These are phyloP conservation scores for Hippocampus kuda DNA, from an alignment of 2,797 vertebrate genomes.

Conservation along the genomic window DNA sequence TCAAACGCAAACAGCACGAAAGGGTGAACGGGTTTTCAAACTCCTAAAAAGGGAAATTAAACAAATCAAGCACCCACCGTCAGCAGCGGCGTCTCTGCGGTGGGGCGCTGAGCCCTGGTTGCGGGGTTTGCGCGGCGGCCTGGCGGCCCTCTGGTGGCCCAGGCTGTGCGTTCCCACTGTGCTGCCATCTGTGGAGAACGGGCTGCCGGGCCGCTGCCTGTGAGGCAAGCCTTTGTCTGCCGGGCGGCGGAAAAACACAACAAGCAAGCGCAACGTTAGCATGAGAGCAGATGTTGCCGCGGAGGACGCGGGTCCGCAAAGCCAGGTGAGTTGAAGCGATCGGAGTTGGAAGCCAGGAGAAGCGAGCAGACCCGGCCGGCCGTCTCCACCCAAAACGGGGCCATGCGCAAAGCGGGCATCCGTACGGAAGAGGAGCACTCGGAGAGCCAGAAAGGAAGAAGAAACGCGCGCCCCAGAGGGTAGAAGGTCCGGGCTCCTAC, in stretches of 20 bases:
- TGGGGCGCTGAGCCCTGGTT: slow-evolving; percentile 80
- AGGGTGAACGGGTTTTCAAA: too few relatives aligned
- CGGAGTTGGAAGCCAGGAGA: slow-evolving; percentile 23
- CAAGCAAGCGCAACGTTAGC: slow-evolving; percentile 18
- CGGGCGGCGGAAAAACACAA: slow-evolving; percentile 14
- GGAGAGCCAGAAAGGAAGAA: slow-evolving; percentile 35
- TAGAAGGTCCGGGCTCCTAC: slow-evolving; percentile 49
- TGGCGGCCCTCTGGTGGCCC: slow-evolving; percentile 78
- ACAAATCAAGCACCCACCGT: slow-evolving; percentile 70
- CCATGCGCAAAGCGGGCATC: slow-evolving; percentile 41
- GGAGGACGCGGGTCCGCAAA: slow-evolving; percentile 24
- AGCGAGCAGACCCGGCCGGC: slow-evolving; percentile 9
- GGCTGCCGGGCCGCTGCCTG: slow-evolving; percentile 85
- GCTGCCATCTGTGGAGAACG: slow-evolving; percentile 93
- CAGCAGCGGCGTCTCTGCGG: slow-evolving; percentile 83
- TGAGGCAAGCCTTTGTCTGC: slow-evolving; percentile 90
- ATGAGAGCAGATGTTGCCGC: slow-evolving; percentile 12
- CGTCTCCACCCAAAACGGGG: slow-evolving; percentile 41
- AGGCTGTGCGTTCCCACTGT: slow-evolving; percentile 82
- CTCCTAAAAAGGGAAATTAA: background rate
- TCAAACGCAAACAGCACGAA: too few relatives aligned
- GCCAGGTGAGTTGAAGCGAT: slow-evolving; percentile 10
- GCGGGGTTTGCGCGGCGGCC: slow-evolving; percentile 89
- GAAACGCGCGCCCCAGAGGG: slow-evolving; percentile 11
- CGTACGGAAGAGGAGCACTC: slow-evolving; percentile 31